Conservation (phyloP, 2,888 invertebrate species). For the Sinodicranocentrus sp. region DNA sequence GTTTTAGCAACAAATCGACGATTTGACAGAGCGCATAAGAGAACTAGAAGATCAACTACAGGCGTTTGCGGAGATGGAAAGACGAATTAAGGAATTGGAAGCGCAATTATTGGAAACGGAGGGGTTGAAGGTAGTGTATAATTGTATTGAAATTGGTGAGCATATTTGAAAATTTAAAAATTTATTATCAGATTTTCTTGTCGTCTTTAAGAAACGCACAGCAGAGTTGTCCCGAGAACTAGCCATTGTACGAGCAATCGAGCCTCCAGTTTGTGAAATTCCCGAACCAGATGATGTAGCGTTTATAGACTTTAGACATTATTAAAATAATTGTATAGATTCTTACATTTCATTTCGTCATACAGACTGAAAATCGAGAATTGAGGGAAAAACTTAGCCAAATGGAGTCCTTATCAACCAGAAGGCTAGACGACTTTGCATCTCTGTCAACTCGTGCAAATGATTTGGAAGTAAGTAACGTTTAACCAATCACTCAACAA, state of each 20-base stretch:
- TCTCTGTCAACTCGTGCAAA: not conserved
- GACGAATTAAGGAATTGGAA: slow-evolving; percentile 32
- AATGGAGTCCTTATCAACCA: not conserved
- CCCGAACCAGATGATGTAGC: not conserved
- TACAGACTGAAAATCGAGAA: not conserved
- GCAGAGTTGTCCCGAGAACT: slow-evolving; percentile 7
- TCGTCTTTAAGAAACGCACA: not conserved
- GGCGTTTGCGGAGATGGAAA: slow-evolving; percentile 2
- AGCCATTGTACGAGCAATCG: not conserved
- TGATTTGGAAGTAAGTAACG: not conserved
- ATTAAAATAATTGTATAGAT: not conserved
- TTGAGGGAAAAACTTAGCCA: not conserved
- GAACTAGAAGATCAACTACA: slow-evolving; percentile 34
- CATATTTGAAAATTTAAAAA: too few relatives aligned
- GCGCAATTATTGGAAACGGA: slow-evolving; percentile 8
- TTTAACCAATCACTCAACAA: not conserved
- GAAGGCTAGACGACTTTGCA: not conserved
- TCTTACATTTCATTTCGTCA: not conserved
- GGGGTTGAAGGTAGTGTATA: not conserved
- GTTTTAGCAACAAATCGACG: not conserved
- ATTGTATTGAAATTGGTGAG: too few relatives aligned
- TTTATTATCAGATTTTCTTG: too few relatives aligned
- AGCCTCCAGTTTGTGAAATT: not conserved
- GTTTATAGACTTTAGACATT: not conserved
- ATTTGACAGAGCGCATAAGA: slow-evolving; percentile 3